Evolutionary conservation across 2,113 vertebrate genomes (phyloP), one percentile per base, ranked within the genome.

Genomic region (Xenus cinereus): DNA sequence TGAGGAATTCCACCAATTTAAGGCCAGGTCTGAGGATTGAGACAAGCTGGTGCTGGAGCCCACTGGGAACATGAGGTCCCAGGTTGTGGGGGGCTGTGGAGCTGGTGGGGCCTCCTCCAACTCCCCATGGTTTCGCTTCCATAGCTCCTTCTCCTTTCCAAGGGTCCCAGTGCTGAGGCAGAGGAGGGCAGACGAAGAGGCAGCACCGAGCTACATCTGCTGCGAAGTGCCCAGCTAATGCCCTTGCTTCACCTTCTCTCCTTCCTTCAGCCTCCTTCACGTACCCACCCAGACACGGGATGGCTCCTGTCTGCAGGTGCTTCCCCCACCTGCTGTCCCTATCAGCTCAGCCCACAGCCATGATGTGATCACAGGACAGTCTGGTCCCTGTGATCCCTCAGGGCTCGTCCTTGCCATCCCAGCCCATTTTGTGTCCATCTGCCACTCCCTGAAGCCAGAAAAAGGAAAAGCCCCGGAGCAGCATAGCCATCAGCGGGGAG

Each of bases 251-350:
- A 72, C 10, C 21, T 10, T 54, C 76, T 80, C 46, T 56, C 62
- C 23, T 59, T 73, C 41, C 54, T 79, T 73, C 69, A 32, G 4
- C 41, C 14, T 89, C 27, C 59, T 54, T 53, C 69, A 59, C 1
- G 9, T 54, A 37, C 28, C 15, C 13, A 7, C 18, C 18, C 32
- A 63, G 33, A 37, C 30, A 33, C 0, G 4, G 20, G 14, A 8
- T 46, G 3, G 1, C 33, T 76, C 20, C 46, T 8, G 9, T n/a
- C 33, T 85, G 12, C 1, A 4, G n/a, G 10, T 50, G 24, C 62
- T 57, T 48, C 21, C 35, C 27, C 4, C 0, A 0, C 28, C 30
- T 56, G 45, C 56, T 9, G 1, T 43, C 14, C 45, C 24, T 37
- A 19, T 41, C 39, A 83, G 71, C 75, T 90, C 71, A 79, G 51